Evolutionary conservation across 1,140 invertebrate species (phyloP).

Genomic region (Lepidotrigona ventralis): DNA sequence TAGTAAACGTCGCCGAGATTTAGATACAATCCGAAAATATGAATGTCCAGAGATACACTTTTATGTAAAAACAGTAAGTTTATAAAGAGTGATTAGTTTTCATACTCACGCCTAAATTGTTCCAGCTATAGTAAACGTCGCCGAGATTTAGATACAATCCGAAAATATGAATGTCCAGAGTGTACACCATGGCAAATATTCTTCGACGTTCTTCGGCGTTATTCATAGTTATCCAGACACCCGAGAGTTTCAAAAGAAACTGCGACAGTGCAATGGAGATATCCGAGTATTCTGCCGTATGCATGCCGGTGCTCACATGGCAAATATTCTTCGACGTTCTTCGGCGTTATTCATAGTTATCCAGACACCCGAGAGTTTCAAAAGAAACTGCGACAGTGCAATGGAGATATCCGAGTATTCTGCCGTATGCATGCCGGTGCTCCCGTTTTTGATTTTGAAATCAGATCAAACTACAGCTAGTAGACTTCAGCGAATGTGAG

Average conservation of each 20-base stretch:
- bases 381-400: not conserved
- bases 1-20: slow-evolving; percentile 40
- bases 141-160: slow-evolving; percentile 7
- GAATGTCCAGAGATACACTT: not conserved
- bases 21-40: slow-evolving; percentile 2
- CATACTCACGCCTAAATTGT: slow-evolving; percentile 52
- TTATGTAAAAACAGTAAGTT: not conserved
- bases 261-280: not conserved
- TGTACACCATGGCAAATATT: slow-evolving; percentile 33
- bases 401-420: not conserved
- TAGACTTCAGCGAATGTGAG: not conserved
- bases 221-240: slow-evolving; percentile 46
- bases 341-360: slow-evolving; percentile 7
- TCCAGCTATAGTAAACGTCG: slow-evolving; percentile 42
- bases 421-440: not conserved
- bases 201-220: not conserved
- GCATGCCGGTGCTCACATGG: not conserved
- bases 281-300: not conserved
- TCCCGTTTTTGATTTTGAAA: not conserved
- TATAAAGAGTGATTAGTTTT: not conserved
- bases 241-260: slow-evolving; percentile 42
- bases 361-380: slow-evolving; percentile 56
- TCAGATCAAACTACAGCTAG: not conserved
- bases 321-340: not conserved
- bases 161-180: not conserved